Percentiles rank a stretch among this genome's conserved stretches.
Evolutionary conservation across 92 coral and sea anemone genomes (phyloP).

Genomic region (Metridium senile): DNA sequence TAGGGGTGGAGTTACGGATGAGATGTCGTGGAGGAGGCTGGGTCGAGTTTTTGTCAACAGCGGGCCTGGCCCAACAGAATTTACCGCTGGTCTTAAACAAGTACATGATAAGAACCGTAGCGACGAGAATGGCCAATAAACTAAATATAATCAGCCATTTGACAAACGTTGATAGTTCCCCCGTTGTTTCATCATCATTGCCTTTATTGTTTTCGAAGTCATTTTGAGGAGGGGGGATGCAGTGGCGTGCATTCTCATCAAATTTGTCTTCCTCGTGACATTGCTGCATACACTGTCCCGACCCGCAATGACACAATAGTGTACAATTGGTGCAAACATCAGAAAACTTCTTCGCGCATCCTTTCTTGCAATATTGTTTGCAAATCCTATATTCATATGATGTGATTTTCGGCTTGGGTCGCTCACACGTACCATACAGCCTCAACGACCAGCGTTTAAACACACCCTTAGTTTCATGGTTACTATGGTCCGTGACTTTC

Average conservation of each 20-base stretch:
- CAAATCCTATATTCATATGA: constrained; percentile 60
- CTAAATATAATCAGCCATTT: constrained; percentile 84
- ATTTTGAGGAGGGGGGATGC: constrained; percentile 30
- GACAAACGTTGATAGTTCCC: constrained; percentile 72
- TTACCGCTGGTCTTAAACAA: constrained; percentile 70
- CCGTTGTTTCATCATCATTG: constrained; percentile 10
- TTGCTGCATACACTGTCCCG: constrained; percentile 72
- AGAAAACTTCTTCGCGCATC: constrained; percentile 69
- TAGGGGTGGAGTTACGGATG: constrained; percentile 38
- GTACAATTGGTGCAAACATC: constrained; percentile 70
- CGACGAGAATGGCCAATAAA: constrained; percentile 65
- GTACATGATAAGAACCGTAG: constrained; percentile 74
- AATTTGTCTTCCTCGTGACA: constrained; percentile 70
- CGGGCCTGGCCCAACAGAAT: constrained; percentile 74
- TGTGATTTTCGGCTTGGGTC: constrained; percentile 38
- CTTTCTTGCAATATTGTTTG: constrained; percentile 60
- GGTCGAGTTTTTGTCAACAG: constrained; percentile 26
- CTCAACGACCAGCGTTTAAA: constrained; percentile 86
- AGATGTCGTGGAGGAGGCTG: constrained; percentile 25
- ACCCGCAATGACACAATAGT: constrained; percentile 79
- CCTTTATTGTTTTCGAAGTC: neutral
- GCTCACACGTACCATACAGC: constrained; percentile 84
- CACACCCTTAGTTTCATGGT: constrained; percentile 36
- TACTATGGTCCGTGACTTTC: constrained; percentile 65
- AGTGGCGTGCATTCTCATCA: constrained; percentile 53